Base-by-base conservation (phyloP, 2,888 invertebrate genomes). In the Congeria kusceri region DNA sequence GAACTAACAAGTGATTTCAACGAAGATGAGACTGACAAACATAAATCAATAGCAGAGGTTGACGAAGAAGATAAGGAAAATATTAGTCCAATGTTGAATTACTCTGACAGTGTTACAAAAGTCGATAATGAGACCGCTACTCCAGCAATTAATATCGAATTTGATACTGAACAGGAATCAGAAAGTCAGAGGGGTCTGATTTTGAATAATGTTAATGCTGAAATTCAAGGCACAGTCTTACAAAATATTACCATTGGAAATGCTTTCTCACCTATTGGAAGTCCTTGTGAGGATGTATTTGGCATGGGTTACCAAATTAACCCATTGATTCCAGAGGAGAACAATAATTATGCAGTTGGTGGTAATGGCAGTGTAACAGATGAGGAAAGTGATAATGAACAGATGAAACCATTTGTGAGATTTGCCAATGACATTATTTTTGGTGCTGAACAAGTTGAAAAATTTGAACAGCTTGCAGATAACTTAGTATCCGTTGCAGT, bases 201-300 rank as follows among this genome's bases (percentile, higher is more conserved):
- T 28, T 68, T 72, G 29, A 69, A 72, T 69, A 69, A 67, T 46
- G 49, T 82, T 58, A 65, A 77, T 71, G 77, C 74, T 44, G 74
- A 79, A 61, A 61, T 81, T 23, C 70, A 80, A 59, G 82, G 82
- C 18, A 76, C 73, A 13, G 69, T 82, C 11, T 65, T 82, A 27
- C 82, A 82, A 59, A 82, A 82, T 58, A 82, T 82, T 44, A 73
- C 61, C 25, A 73, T 73, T 27, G 83, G 83, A 1, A 73, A 79
- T 66, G 75, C 77, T 18, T 83, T 77, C 29, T 83, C 83, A 13
- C 83, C 83, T n/a, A 58, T 77, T n/a, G 83, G 74, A 53, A 83
- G 79, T 64, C 79, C 83, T 2, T 77, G 66, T 70, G 83, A 83
- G 44, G 72, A 83, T 11, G 57, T 70, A n/a, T 29, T 79, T 39